Conservation (phyloP, 2,888 invertebrate species). For the Leptopterna dolabrata region DNA sequence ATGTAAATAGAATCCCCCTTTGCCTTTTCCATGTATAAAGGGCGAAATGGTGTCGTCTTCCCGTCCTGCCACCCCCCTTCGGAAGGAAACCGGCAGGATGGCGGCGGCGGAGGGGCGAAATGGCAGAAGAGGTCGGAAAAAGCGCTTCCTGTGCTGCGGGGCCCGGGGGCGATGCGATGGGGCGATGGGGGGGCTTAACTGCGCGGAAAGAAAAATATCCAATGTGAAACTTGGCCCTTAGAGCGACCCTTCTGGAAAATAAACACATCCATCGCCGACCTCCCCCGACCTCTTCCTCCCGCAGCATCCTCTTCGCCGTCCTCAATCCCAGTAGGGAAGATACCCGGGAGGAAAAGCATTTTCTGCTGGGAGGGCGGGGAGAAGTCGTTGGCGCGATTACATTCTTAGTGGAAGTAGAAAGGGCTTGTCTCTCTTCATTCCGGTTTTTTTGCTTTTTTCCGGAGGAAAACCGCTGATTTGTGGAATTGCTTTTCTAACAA, state of each 20-base stretch:
- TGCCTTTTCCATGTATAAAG: conserved; percentile 26
- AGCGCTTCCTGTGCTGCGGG: conserved; percentile 41
- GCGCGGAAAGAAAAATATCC: conserved; percentile 49
- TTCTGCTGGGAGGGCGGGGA: not conserved
- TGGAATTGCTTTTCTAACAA: not conserved
- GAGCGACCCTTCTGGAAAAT: conserved; percentile 52
- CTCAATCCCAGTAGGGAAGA: conserved; percentile 10
- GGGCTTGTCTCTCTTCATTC: conserved; percentile 18
- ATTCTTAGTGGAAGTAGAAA: conserved; percentile 30
- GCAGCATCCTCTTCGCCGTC: not conserved
- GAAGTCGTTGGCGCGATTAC: conserved; percentile 43
- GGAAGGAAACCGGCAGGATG: not conserved
- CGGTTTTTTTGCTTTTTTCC: not conserved
- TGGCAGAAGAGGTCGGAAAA: conserved; percentile 44
- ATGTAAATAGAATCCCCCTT: conserved; percentile 49
- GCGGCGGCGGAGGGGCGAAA: conserved; percentile 2
- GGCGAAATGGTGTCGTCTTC: conserved; percentile 37
- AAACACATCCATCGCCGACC: conserved; percentile 46
- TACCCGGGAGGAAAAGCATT: not conserved
- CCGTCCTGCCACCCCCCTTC: not conserved
- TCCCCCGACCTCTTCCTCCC: not conserved
- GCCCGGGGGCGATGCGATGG: conserved; percentile 47
- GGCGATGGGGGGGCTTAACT: conserved; percentile 43
- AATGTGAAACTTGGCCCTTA: conserved; percentile 52
- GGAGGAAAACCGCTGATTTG: not conserved